Conservation (phyloP, 1,140 invertebrate genomes). For the Lineus longissimus region DNA sequence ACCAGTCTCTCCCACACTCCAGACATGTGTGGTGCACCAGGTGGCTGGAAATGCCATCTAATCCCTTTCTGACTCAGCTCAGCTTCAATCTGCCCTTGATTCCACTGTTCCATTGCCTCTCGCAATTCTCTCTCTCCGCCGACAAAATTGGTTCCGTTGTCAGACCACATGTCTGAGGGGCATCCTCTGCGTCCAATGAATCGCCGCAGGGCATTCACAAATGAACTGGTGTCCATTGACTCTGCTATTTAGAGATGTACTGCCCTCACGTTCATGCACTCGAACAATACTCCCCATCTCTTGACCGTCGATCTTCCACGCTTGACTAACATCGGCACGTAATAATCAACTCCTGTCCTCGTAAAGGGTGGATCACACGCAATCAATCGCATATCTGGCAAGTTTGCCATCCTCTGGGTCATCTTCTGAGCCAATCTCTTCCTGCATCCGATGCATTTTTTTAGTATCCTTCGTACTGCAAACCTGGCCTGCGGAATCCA, state of each 20-base stretch:
- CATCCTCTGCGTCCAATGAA: conserved; percentile 1
- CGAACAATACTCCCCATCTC: conserved; percentile 4
- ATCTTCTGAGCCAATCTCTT: background rate
- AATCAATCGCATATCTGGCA: conserved; percentile 15
- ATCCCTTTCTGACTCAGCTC: conserved; percentile 2
- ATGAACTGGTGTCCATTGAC: background rate
- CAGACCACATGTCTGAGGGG: conserved; percentile 3
- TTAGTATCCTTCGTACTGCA: conserved; percentile 5
- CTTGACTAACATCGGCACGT: conserved; percentile 14
- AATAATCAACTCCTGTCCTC: conserved; percentile 14
- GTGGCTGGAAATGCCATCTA: background rate
- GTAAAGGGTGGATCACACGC: conserved; percentile 10
- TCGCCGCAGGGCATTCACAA: conserved; percentile 8
- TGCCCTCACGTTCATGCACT: conserved; percentile 3
- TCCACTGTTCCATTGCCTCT: background rate
- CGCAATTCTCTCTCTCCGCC: background rate
- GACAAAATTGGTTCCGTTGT: conserved; percentile 11
- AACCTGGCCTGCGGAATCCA: conserved; percentile 11
- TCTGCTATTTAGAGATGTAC: conserved; percentile 2
- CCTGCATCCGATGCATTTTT: conserved; percentile 18
- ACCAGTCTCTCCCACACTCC: conserved; percentile 12
- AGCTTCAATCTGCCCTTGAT: background rate
- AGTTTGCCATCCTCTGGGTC: conserved; percentile 16
- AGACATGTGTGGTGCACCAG: conserved; percentile 10
- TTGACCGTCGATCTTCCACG: conserved; percentile 2